phyloP scores from a whole-genome alignment of 1,140 invertebrate species.

The Aphelenchoides besseyi region DNA sequence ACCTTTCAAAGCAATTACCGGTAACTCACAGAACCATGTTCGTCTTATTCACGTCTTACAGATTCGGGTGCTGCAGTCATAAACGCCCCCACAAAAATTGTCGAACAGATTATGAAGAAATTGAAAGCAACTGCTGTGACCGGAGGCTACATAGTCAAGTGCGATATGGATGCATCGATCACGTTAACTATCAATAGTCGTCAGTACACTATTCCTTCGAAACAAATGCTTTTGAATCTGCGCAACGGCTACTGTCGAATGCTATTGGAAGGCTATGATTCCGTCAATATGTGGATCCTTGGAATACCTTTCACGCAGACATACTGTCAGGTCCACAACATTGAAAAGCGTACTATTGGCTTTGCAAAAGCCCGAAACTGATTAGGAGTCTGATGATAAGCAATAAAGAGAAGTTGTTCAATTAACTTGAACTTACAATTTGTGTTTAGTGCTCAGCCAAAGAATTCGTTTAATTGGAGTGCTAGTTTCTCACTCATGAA shows the following conservation, averaged over 20 bases:
- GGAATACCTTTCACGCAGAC: conserved; percentile 49
- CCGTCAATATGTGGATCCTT: not conserved
- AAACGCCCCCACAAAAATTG: not conserved
- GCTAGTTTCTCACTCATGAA: too few relatives aligned
- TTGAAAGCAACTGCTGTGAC: not conserved
- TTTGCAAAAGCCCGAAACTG: too few relatives aligned
- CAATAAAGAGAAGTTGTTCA: too few relatives aligned
- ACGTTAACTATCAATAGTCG: not conserved
- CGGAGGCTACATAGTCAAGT: not conserved
- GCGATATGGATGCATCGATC: not conserved
- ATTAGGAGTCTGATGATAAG: too few relatives aligned
- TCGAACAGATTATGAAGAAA: not conserved
- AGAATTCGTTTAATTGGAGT: too few relatives aligned
- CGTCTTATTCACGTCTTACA: not conserved
- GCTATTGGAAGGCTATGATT: not conserved
- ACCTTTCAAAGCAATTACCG: not conserved
- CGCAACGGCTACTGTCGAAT: not conserved
- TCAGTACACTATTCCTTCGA: not conserved
- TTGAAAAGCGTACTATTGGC: conserved; percentile 30
- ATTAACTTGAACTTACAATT: too few relatives aligned
- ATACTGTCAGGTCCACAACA: conserved; percentile 40
- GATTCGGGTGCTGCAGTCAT: not conserved
- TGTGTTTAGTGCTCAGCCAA: too few relatives aligned
- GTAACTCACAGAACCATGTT: not conserved
- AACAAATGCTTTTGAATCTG: not conserved